Conservation (phyloP, 2,888 invertebrate species). For the Onchidella celtica region DNA sequence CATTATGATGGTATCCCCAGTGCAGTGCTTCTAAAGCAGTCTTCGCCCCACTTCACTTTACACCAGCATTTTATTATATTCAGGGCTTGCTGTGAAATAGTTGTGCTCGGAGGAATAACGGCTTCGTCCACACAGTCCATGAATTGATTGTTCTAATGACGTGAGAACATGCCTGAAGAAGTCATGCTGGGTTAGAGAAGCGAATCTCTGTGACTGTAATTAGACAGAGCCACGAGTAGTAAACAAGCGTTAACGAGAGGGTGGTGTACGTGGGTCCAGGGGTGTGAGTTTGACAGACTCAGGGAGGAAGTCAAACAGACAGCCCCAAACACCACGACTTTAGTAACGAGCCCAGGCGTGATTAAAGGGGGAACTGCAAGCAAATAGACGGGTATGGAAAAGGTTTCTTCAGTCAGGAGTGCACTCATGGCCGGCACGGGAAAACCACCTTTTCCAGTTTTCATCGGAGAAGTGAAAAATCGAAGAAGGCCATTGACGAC, state of each 20-base stretch:
- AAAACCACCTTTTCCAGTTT: background rate
- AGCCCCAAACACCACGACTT: background rate
- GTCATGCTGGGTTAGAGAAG: no score
- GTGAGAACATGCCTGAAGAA: no score
- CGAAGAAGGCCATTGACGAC: constrained; percentile 9
- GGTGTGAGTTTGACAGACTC: background rate
- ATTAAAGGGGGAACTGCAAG: background rate
- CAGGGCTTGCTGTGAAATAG: no score
- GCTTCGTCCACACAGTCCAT: no score
- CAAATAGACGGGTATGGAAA: constrained; percentile 21
- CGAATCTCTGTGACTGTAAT: background rate
- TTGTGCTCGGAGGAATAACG: no score
- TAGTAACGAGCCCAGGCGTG: background rate
- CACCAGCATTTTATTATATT: no score
- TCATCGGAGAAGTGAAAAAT: constrained; percentile 11
- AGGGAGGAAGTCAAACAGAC: constrained; percentile 6
- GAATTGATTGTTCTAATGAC: no score
- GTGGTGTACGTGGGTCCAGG: background rate
- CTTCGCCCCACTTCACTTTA: no score
- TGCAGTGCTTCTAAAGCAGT: no score
- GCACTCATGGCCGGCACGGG: constrained; percentile 11
- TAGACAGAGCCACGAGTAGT: background rate
- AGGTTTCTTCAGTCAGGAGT: background rate
- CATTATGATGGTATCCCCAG: no score
- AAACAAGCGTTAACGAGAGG: background rate